These are phyloP conservation scores for Oscheius myriophilus DNA, from an alignment of 2,888 invertebrate species.

Conservation along the genomic window DNA sequence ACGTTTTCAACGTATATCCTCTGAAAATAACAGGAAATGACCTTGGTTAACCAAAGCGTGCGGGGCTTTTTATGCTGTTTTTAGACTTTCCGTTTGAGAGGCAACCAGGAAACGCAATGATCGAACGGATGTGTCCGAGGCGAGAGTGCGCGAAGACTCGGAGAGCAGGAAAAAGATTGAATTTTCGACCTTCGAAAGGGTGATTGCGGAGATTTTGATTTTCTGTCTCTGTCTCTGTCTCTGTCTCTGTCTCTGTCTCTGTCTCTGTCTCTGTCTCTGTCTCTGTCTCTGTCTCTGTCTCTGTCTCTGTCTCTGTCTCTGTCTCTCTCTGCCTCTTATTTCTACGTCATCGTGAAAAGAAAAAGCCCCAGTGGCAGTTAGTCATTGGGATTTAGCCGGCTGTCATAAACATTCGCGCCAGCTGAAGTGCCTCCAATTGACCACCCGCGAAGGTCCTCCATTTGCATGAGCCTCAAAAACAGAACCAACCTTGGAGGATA, in stretches of 20 bases:
- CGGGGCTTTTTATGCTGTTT: background rate
- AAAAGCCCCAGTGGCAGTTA: slow-evolving; percentile 4
- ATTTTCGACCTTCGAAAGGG: background rate
- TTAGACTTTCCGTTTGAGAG: background rate
- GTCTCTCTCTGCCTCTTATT: no score
- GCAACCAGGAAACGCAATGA: background rate
- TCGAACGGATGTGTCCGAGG: background rate
- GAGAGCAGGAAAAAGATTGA: slow-evolving; percentile 1
- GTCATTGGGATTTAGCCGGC: background rate
- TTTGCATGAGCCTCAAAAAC: background rate
- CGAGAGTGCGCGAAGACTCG: background rate
- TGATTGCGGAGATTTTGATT: no score
- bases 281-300: no score
- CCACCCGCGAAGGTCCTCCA: no score
- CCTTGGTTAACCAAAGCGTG: background rate
- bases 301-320: no score
- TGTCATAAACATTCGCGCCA: no score
- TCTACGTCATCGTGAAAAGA: no score
- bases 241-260: no score
- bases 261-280: no score
- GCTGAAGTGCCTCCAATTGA: no score
- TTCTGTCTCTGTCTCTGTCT: no score
- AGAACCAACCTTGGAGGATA: slow-evolving; percentile 7
- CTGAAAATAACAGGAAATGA: slow-evolving; percentile 31
- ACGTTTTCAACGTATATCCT: slow-evolving; percentile 48